These are phyloP conservation scores for Ageneiosus marmoratus DNA, from an alignment of 2,113 vertebrate genomes.

Conservation along the genomic window DNA sequence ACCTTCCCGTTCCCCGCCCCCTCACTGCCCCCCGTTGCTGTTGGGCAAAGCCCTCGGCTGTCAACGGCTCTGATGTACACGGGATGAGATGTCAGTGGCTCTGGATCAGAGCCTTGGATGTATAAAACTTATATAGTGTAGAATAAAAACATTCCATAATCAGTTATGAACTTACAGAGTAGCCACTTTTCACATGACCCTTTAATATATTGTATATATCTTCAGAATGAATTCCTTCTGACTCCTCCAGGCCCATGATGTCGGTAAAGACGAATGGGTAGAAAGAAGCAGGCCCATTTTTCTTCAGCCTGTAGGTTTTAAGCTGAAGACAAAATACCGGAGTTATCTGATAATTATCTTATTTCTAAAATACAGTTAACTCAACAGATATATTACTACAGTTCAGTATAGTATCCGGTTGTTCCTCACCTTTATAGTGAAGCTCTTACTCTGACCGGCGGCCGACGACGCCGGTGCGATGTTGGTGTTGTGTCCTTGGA, in stretches of 20 bases:
- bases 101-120: too few species aligned
- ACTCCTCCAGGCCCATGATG: conserved; percentile 30
- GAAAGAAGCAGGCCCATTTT: not conserved
- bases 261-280: conserved; percentile 29
- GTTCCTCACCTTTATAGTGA: not conserved
- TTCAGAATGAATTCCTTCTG: not conserved
- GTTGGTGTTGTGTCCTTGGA: not conserved
- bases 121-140: too few species aligned
- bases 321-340: conserved; percentile 9
- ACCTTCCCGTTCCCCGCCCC: too few species aligned
- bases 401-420: too few species aligned
- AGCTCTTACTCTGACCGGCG: not conserved
- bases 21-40: too few species aligned
- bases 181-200: conserved; percentile 15
- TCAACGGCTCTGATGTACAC: too few species aligned
- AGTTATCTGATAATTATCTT: too few species aligned
- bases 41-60: too few species aligned
- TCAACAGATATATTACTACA: not conserved
- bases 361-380: not conserved
- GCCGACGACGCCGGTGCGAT: not conserved
- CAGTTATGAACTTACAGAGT: conserved; percentile 16
- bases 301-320: conserved; percentile 27
- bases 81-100: too few species aligned
- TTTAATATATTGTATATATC: conserved; percentile 1
- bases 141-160: not conserved